Percentiles rank a stretch among this genome's conserved stretches.
These are phyloP conservation scores for Amphiura filiformis DNA, from an alignment of 35 echinoderm and acorn worm genomes.

Conservation along the genomic window DNA sequence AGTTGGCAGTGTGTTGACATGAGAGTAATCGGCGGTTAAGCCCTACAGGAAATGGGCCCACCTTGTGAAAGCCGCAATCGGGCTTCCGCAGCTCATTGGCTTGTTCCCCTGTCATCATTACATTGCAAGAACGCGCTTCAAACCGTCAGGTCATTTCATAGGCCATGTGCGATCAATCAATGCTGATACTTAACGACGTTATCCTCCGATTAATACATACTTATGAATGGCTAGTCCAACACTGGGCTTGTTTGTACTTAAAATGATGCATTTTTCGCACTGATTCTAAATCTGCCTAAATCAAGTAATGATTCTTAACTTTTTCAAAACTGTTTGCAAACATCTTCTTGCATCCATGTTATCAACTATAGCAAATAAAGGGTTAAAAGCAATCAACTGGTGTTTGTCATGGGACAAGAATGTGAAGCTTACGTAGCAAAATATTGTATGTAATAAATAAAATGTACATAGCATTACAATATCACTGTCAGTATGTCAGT, in stretches of 20 bases:
- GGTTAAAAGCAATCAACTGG: no score
- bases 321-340: no score
- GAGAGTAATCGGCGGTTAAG: constrained; percentile 25
- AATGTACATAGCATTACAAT: no score
- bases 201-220: no score
- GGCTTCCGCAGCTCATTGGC: constrained; percentile 45
- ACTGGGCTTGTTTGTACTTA: not conserved
- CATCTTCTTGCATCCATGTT: no score
- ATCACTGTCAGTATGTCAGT: no score
- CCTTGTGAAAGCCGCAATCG: constrained; percentile 43
- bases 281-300: not conserved
- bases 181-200: no score
- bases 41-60: constrained; percentile 30
- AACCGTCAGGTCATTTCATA: constrained; percentile 32
- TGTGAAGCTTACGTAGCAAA: not conserved
- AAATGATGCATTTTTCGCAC: no score
- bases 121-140: constrained; percentile 39
- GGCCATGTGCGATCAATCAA: constrained; percentile 42
- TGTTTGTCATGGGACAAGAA: not conserved
- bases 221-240: no score
- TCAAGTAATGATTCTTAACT: no score
- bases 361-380: no score
- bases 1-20: constrained; percentile 24
- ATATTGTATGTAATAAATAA: no score
- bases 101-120: constrained; percentile 50